Evolutionary conservation across 2,113 vertebrate genomes (phyloP).

Genomic region (Mormyrus lacerda): DNA sequence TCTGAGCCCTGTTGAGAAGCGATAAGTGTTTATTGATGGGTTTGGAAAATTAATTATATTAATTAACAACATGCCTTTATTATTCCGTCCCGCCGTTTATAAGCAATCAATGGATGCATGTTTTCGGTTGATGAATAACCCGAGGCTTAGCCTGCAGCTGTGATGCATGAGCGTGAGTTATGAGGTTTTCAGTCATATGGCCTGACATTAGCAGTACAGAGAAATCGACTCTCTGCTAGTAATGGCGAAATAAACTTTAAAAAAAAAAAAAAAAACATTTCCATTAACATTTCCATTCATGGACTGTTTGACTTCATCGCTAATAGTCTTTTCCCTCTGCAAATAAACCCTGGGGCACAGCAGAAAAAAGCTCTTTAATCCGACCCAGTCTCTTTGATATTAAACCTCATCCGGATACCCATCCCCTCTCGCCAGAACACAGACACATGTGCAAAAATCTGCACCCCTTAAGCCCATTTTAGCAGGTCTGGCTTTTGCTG

Average conservation of each 20-base stretch:
- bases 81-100: background rate
- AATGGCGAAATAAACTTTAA: background rate
- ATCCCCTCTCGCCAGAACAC: background rate
- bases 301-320: constrained; percentile 24
- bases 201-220: constrained; percentile 18
- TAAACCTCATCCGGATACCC: constrained; percentile 22
- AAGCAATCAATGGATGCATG: constrained; percentile 8
- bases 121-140: constrained; percentile 8
- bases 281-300: constrained; percentile 26
- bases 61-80: background rate
- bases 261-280: background rate
- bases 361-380: constrained; percentile 22
- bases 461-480: constrained; percentile 43
- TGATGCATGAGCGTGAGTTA: background rate
- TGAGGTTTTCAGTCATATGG: background rate
- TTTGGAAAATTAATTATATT: constrained; percentile 7
- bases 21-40: background rate
- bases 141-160: background rate
- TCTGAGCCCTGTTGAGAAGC: background rate
- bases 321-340: constrained; percentile 27
- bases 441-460: background rate
- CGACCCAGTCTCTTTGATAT: constrained; percentile 24
- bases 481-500: constrained; percentile 38
- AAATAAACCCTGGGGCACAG: constrained; percentile 18
- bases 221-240: constrained; percentile 6